Evolutionary conservation across 53 echinoderm and acorn worm genomes (phyloP).

Genomic region (Luidia sarsii): DNA sequence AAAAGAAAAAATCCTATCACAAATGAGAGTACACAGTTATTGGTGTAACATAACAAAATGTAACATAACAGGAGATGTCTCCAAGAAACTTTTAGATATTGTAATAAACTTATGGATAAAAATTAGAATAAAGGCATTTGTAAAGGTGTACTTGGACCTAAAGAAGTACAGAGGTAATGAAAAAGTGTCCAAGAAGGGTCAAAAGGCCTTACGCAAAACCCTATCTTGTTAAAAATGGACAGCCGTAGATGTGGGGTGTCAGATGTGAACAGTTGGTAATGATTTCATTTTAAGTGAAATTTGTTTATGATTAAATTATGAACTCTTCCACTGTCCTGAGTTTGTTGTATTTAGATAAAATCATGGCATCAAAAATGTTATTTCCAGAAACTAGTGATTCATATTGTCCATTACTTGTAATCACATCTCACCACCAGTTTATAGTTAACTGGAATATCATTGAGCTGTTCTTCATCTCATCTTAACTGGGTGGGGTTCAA

Average conservation of each 20-base stretch:
- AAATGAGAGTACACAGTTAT: not conserved
- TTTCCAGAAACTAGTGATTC: not conserved
- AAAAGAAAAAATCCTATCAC: not conserved
- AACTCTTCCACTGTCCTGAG: not conserved
- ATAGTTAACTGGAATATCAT: too few relatives aligned
- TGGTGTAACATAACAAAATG: constrained; percentile 7
- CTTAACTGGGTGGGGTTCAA: too few relatives aligned
- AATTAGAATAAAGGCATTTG: constrained; percentile 8
- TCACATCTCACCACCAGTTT: too few relatives aligned
- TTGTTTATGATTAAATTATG: not conserved
- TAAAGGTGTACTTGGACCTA: constrained; percentile 17
- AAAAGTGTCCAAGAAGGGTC: not conserved
- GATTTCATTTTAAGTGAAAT: not conserved
- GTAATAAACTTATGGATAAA: constrained; percentile 18
- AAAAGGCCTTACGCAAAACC: not conserved
- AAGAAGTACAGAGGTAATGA: not conserved
- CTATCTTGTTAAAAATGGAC: not conserved
- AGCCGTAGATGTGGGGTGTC: too few relatives aligned
- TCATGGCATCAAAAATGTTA: not conserved
- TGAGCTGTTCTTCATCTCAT: too few relatives aligned
- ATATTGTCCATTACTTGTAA: too few relatives aligned
- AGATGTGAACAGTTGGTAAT: too few relatives aligned
- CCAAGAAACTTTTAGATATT: constrained; percentile 8
- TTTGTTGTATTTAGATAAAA: not conserved
- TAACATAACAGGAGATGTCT: not conserved